Evolutionary conservation across 2,888 invertebrate species (phyloP).

Genomic region (Lycocerus yunnanus): DNA sequence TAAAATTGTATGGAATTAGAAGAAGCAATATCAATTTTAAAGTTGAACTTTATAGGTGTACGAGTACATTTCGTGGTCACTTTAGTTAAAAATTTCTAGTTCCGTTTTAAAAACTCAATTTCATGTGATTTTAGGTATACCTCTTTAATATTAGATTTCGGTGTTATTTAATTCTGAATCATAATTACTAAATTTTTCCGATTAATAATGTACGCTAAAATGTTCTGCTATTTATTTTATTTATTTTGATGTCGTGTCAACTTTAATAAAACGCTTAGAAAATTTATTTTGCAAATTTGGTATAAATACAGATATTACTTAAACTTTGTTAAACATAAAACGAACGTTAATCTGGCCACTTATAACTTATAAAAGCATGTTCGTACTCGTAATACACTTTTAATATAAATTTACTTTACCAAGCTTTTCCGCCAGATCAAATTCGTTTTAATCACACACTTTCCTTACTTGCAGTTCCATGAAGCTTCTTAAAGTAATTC

Average conservation of each 20-base stretch:
- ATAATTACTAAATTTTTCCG: not conserved
- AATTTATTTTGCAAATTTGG: conserved; percentile 10
- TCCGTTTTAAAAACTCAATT: too few species aligned
- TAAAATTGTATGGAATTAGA: too few species aligned
- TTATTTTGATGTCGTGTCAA: not conserved
- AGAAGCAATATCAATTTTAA: too few species aligned
- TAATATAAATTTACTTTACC: conserved; percentile 48
- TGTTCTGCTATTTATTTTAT: not conserved
- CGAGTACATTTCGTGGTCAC: too few species aligned
- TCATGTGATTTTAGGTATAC: too few species aligned
- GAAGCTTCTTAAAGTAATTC: not conserved
- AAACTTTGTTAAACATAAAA: conserved; percentile 36
- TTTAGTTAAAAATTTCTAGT: too few species aligned
- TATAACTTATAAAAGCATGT: conserved; percentile 45
- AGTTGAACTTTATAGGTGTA: too few species aligned
- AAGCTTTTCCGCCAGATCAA: conserved; percentile 52
- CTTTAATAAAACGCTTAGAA: conserved; percentile 2
- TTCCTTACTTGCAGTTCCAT: conserved; percentile 33
- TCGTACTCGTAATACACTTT: conserved; percentile 47
- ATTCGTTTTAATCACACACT: conserved; percentile 53
- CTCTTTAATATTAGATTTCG: too few species aligned
- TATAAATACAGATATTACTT: conserved; percentile 26
- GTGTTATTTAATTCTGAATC: too few species aligned
- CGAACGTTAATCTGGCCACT: conserved; percentile 47
- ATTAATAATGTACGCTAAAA: not conserved